phyloP scores from a whole-genome alignment of 2,113 vertebrate genomes.

The Thunnus maccoyii region DNA sequence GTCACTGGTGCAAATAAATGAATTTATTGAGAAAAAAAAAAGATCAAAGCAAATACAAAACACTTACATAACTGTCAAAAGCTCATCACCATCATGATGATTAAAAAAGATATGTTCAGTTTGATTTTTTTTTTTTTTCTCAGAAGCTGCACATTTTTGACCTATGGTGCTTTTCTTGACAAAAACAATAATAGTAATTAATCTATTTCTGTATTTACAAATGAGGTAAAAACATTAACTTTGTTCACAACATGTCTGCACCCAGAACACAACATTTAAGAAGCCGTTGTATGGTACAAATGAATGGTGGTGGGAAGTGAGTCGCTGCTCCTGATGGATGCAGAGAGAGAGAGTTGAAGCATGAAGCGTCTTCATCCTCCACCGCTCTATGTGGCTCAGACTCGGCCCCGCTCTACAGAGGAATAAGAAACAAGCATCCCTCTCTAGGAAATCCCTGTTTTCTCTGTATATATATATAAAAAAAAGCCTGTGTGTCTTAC shows the following conservation, averaged over 20 bases:
- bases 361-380: slow-evolving; percentile 24
- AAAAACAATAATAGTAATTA: slow-evolving; percentile 61
- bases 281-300: slow-evolving; percentile 78
- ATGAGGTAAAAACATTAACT: slow-evolving; percentile 83
- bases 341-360: slow-evolving; percentile 36
- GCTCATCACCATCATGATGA: slow-evolving; percentile 72
- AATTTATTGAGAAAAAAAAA: slow-evolving; percentile 83
- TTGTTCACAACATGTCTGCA: slow-evolving; percentile 81
- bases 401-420: slow-evolving; percentile 22
- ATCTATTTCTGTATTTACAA: slow-evolving; percentile 82
- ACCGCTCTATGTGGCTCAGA: slow-evolving; percentile 26
- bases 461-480: slow-evolving; percentile 11
- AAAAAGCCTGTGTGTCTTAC: slow-evolving; percentile 31
- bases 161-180: slow-evolving; percentile 65
- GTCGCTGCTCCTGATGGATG: slow-evolving; percentile 28
- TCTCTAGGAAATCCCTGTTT: slow-evolving; percentile 41
- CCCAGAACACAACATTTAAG: slow-evolving; percentile 79
- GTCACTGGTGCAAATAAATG: slow-evolving; percentile 80
- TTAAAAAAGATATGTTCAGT: slow-evolving; percentile 72
- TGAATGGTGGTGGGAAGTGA: slow-evolving; percentile 51
- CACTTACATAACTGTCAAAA: slow-evolving; percentile 77
- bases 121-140: slow-evolving; percentile 56
- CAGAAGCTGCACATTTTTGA: slow-evolving; percentile 63
- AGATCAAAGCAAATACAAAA: slow-evolving; percentile 84
- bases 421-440: slow-evolving; percentile 36